Evolutionary conservation across 1,140 invertebrate genomes (phyloP), one percentile per base, ranked within the genome.

Genomic region (Octopus bimaculoides): DNA sequence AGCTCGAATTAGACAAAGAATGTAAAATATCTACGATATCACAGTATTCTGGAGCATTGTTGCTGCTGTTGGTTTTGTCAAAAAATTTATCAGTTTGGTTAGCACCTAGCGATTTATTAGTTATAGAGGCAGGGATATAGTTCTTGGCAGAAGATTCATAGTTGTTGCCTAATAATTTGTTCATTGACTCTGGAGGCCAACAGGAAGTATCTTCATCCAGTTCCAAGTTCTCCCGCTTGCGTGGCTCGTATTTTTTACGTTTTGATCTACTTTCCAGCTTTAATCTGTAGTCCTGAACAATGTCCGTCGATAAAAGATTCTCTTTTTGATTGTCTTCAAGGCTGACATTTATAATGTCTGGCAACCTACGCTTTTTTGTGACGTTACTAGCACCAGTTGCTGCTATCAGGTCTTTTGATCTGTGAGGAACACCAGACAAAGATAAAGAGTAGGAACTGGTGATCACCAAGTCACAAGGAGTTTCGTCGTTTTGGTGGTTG

Each of bases 11-110:
- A 14, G 74, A 75, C 52, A 53, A 53, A 41, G 74, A 52, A 75
- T 52, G 74, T 52, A 75, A 52, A 52, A 75, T 52, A 75, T 75
- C 74, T 41, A 75, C 52, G 8, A 75, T 52, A 75, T 75, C 74
- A 75, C 74, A 75, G 41, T 52, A 75, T 14, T 75, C 74, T 8
- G 26, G 41, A 14, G 26, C 41, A 75, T 75, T 75, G 52, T 75
- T 41, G 41, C 74, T 26, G 20, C 73, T 52, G 26, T 71, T 20
- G 14, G 26, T 71, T 14, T 71, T 71, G 26, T 71, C 26, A 9
- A 71, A 6, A 71, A 14, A 61, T 61, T 61, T 61, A 17, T 12
- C 17, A 12, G 9, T 17, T 12, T 71, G 66, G 26, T 10, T 20
- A 71, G 5, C 26, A 20, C 17, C 17, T 12, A 61, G 9, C 9